Evolutionary conservation across 64 coral and sea anemone species (phyloP), one percentile per base, ranked within the genome.

Genomic region (Catalaphyllia jardinei): DNA sequence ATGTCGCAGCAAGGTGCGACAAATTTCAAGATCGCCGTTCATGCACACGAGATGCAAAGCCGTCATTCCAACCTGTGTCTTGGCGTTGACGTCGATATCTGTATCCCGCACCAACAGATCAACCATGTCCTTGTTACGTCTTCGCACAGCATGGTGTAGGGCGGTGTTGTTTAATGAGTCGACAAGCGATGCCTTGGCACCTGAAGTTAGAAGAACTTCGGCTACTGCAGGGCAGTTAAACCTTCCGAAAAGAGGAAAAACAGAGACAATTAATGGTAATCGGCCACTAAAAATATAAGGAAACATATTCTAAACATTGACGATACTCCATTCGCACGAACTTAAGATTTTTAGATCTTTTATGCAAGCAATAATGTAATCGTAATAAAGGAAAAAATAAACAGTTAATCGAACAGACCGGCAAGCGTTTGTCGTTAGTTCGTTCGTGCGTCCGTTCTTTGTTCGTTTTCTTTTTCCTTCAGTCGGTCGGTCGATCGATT

Each of bases 31-130:
- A 90, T 92, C 89, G 17, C 94, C 94, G 49, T 85, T 89, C 59
- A 90, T 62, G 38, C 94, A 96, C 29, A 92, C 91, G 35, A 96
- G 62, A 83, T 96, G 94, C 27, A 96, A 35, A 22, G 91, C 54
- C 25, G 91, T 96, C 69, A 86, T 78, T n/a, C 89, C 60, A 76
- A 60, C 87, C 17, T 93, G 78, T 76, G 89, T 88, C 35, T 60
- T 74, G 60, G 83, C 82, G 60, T 96, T 93, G 0, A 96, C 76
- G 52, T 91, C 54, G 28, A 92, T 89, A 20, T 69, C 86, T 46
- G 87, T 71, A 20, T 96, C 82, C 3, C 30, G 71, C 19, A 96
- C 35, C 35, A 96, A 61, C 28, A 90, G 60, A 24, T 96, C 69
- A 20, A 83, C 69, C 27, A 96, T 69, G 20, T 87, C 82, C 20